A percentile compares a stretch with the other conserved stretches of the same genome.
phyloP scores from a whole-genome alignment of 2,113 vertebrate species.

The Hemiprocne comata region DNA sequence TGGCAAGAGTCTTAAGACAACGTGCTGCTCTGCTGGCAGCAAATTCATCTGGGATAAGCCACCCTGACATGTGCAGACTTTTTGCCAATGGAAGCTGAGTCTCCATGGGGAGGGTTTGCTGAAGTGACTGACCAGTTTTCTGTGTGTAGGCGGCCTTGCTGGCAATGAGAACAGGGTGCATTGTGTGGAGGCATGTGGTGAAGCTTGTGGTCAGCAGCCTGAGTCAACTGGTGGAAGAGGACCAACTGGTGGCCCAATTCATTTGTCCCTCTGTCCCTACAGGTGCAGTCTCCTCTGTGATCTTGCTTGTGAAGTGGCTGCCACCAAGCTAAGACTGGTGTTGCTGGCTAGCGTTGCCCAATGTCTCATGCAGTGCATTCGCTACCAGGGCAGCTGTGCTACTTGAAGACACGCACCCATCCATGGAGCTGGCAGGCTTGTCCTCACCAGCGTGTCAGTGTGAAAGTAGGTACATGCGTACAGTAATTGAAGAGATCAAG shows the following conservation, averaged over 20 bases:
- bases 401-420: slow-evolving; percentile 36
- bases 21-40: background rate
- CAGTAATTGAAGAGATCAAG: slow-evolving; percentile 75
- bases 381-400: background rate
- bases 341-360: background rate
- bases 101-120: background rate
- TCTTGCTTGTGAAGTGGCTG: background rate
- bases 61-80: background rate
- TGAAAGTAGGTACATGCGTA: slow-evolving; percentile 40
- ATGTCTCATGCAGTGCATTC: background rate
- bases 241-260: background rate
- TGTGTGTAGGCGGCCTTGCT: background rate
- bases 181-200: background rate
- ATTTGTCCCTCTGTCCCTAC: background rate
- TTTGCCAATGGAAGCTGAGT: background rate
- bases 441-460: background rate
- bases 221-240: background rate
- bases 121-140: background rate
- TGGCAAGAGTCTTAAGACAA: background rate
- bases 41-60: background rate
- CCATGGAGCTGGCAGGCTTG: background rate
- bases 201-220: background rate
- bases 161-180: background rate
- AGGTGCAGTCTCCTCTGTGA: background rate
- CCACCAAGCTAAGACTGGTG: background rate